phyloP scores from a whole-genome alignment of 2,888 invertebrate genomes.

The Vannuccia rotundouncinata region DNA sequence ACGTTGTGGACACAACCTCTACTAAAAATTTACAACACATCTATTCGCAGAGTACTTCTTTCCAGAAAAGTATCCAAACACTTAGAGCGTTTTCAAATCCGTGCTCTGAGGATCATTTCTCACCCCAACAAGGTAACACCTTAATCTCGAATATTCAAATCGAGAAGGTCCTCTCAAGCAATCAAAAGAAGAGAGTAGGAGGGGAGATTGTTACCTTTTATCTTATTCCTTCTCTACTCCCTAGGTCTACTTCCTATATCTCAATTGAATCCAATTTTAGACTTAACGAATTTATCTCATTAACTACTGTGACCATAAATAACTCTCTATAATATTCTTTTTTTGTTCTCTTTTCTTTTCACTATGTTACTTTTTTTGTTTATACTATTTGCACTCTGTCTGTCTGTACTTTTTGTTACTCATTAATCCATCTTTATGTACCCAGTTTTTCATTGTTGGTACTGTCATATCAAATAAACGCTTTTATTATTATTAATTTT shows the following conservation, averaged over 20 bases:
- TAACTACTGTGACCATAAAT: background rate
- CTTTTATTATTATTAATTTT: slow-evolving; percentile 13
- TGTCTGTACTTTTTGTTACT: too few relatives aligned
- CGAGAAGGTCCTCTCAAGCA: slow-evolving; percentile 9
- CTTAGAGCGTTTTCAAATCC: background rate
- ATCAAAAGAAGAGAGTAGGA: too few relatives aligned
- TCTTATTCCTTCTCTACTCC: background rate
- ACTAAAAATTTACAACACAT: too few relatives aligned
- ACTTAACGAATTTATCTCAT: background rate
- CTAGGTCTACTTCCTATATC: background rate
- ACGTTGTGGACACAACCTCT: too few relatives aligned
- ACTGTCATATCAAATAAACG: background rate
- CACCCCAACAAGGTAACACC: background rate
- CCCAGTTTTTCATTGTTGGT: background rate
- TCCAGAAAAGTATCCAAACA: slow-evolving; percentile 1
- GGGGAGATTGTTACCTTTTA: too few relatives aligned
- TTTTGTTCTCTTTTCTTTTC: background rate
- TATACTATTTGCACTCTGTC: background rate
- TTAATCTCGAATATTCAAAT: background rate
- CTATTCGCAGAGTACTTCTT: too few relatives aligned
- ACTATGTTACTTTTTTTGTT: slow-evolving; percentile 3
- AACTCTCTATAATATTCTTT: background rate
- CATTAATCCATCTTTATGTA: background rate
- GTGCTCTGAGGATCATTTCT: background rate
- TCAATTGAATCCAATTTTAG: background rate